Conservation (phyloP, 2,888 invertebrate species). For the Conops quadrifasciatus region DNA sequence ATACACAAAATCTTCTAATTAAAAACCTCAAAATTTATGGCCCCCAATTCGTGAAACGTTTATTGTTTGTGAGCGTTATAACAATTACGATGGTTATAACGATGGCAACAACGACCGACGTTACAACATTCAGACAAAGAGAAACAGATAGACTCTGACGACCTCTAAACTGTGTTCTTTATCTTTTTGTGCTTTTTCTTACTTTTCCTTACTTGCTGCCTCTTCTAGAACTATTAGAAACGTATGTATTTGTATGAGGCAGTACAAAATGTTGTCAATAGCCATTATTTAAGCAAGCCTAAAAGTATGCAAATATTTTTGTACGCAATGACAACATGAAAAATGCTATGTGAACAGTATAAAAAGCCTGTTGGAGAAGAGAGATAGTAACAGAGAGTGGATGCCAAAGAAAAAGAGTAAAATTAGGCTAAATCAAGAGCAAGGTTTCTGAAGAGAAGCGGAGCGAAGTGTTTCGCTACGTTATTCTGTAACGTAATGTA, state of each 20-base stretch:
- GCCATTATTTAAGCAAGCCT: constrained; percentile 16
- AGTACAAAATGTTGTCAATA: background rate
- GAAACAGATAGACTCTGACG: background rate
- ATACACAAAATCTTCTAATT: background rate
- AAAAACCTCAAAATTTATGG: constrained; percentile 25
- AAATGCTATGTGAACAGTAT: constrained; percentile 19
- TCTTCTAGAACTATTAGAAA: too few species aligned
- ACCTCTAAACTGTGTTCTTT: background rate
- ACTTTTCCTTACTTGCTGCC: background rate
- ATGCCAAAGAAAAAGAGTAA: background rate
- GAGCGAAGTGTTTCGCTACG: too few species aligned
- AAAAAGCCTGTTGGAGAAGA: background rate
- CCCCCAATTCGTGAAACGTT: constrained; percentile 17
- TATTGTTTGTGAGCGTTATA: constrained; percentile 5
- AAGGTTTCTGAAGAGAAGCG: too few species aligned
- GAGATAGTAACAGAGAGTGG: background rate
- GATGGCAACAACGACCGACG: background rate
- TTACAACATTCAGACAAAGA: background rate
- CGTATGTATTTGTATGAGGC: too few species aligned
- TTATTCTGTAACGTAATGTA: too few species aligned
- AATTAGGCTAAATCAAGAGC: too few species aligned
- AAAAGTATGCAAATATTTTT: constrained; percentile 28
- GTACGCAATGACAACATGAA: too few species aligned
- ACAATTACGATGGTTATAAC: background rate
- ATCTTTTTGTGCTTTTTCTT: background rate